phyloP scores from a whole-genome alignment of 2,797 vertebrate genomes.

The Poecilia gillii region DNA sequence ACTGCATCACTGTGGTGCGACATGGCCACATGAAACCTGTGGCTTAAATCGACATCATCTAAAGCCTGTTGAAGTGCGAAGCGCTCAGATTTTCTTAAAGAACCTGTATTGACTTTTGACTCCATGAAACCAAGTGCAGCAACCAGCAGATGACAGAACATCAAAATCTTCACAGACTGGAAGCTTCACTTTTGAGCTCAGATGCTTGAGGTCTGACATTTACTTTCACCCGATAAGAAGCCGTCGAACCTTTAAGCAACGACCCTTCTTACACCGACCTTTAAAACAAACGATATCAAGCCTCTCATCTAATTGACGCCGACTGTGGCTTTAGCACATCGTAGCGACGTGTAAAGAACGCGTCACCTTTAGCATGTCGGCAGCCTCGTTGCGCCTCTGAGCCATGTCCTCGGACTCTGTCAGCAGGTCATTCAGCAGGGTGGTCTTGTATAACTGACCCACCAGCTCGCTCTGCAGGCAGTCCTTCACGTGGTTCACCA shows the following conservation, averaged over 20 bases:
- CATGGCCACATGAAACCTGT: background rate
- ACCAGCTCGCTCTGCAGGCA: constrained; percentile 97
- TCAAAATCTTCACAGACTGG: background rate
- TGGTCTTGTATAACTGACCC: constrained; percentile 93
- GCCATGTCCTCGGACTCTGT: constrained; percentile 99
- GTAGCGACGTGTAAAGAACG: background rate
- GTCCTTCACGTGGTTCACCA: constrained; percentile 98
- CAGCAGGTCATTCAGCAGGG: constrained; percentile 91
- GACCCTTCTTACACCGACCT: background rate
- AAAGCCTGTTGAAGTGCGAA: background rate
- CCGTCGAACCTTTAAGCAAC: background rate
- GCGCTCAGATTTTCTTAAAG: background rate
- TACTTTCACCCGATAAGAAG: background rate
- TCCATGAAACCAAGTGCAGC: background rate
- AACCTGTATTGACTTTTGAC: background rate
- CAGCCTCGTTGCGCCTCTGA: constrained; percentile 94
- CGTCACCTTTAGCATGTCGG: constrained; percentile 96
- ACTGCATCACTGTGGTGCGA: background rate
- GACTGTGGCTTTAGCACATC: constrained; percentile 9
- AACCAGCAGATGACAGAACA: background rate
- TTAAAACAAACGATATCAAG: background rate
- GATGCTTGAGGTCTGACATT: background rate
- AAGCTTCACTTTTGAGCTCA: background rate
- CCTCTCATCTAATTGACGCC: background rate
- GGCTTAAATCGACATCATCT: background rate